Base-by-base conservation (phyloP, 2,113 vertebrate genomes). In the Takifugu bimaculatus region DNA sequence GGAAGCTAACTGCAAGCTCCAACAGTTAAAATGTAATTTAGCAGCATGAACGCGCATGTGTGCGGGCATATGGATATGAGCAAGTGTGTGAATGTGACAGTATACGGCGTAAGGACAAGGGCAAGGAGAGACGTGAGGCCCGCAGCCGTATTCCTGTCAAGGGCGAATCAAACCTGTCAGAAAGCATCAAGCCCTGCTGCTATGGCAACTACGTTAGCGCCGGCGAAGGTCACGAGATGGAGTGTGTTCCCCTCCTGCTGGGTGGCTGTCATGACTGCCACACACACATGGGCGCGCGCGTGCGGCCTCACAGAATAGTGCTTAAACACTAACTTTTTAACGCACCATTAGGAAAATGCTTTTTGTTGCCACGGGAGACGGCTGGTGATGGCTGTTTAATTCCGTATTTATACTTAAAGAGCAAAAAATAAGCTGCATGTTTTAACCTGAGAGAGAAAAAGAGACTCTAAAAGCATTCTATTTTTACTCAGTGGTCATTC, bases 101-200 rank as follows among this genome's bases (percentile, higher is more conserved):
- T 68, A 76, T 70, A 59, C 4, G 56, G 82, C 70, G 68, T 75
- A 75, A 85, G 82, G 72, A 70, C 77, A 77, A 85, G 77, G 81
- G 73, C 82, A 57, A 57, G 45, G 39, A 60, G 68, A 67, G 72
- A 71, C 35, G 63, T 6, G 13, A 63, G 73, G 78, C 83, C 86
- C 70, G 70, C 57, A 79, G 72, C 51, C 54, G 54, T 58, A 62
- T 85, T 79, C 74, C 84, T 81, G 75, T 86, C 87, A 87, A 88
- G 86, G 88, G 78, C 86, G 63, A 87, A 84, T 86, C 86, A 82
- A 83, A 81, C 68, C 85, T 86, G 86, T 87, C 88, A 89, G 63
- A 81, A 85, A 87, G 82, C 86, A 86, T 88, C 84, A 88, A 63
- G 80, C 77, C 53, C 50, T 15, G 82, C 84, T 88, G 79, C 88